A percentile compares a stretch with the other conserved stretches of the same genome.
phyloP scores from a whole-genome alignment of 2,888 invertebrate species.

The Rotaria sp. region DNA sequence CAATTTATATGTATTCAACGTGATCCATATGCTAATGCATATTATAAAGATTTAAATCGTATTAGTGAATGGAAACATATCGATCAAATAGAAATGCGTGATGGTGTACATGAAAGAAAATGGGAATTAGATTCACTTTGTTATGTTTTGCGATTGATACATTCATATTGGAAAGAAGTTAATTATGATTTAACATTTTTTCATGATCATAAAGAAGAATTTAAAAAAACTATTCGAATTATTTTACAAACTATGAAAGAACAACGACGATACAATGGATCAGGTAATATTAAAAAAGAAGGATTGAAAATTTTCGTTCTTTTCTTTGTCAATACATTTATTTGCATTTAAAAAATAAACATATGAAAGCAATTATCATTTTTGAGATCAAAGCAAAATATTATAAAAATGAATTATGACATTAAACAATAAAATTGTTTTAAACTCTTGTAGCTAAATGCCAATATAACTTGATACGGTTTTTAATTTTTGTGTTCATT shows the following conservation, averaged over 20 bases:
- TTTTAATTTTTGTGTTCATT: no score
- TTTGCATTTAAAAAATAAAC: no score
- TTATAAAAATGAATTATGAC: no score
- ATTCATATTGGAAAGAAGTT: not conserved
- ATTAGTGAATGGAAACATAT: not conserved
- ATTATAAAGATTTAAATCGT: not conserved
- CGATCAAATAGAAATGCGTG: not conserved
- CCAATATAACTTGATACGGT: no score
- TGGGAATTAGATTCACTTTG: conserved; percentile 21
- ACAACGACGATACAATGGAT: not conserved
- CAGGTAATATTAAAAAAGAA: no score
- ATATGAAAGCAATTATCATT: no score
- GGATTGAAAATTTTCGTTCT: no score
- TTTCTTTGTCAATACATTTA: no score
- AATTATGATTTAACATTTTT: not conserved
- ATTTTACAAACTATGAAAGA: not conserved
- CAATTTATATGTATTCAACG: not conserved
- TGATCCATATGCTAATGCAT: conserved; percentile 12
- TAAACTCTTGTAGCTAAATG: no score
- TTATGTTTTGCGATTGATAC: not conserved
- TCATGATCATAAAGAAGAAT: not conserved
- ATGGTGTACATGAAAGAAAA: not conserved
- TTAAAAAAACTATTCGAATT: not conserved
- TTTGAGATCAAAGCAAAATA: no score
- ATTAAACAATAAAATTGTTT: no score